Conservation (phyloP, 2,797 vertebrate genomes). For the Tapirus indicus region DNA sequence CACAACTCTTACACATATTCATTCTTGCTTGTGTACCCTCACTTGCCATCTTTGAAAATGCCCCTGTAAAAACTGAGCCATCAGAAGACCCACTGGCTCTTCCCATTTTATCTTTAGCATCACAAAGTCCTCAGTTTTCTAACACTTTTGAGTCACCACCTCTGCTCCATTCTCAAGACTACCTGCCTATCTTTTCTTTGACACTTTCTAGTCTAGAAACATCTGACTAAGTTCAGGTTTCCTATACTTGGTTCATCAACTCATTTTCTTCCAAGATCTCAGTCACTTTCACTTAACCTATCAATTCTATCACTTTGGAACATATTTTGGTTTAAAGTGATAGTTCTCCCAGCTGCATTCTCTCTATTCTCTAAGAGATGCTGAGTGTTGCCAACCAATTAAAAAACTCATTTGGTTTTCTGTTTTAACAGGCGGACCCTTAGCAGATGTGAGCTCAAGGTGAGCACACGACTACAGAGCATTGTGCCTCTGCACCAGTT, state of each 20-base stretch:
- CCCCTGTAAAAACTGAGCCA: not conserved
- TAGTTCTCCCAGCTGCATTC: not conserved
- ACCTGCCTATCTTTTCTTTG: not conserved
- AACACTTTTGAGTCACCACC: not conserved
- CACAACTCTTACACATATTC: not conserved
- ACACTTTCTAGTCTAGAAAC: not conserved
- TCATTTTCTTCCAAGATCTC: not conserved
- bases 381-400: not conserved
- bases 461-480: not conserved
- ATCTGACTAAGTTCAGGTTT: not conserved
- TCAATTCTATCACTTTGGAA: not conserved
- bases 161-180: not conserved
- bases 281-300: not conserved
- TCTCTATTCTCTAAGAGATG: not conserved
- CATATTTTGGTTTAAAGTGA: not conserved
- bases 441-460: not conserved
- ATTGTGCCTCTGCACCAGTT: not conserved
- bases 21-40: not conserved
- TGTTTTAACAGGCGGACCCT: not conserved
- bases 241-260: not conserved
- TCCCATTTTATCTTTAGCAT: not conserved
- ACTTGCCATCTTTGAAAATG: slow-evolving; percentile 22
- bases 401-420: not conserved
- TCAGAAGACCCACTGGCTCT: not conserved
- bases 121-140: not conserved